Conservation (phyloP, 2,797 vertebrate genomes). For the Luscinia luscinia region DNA sequence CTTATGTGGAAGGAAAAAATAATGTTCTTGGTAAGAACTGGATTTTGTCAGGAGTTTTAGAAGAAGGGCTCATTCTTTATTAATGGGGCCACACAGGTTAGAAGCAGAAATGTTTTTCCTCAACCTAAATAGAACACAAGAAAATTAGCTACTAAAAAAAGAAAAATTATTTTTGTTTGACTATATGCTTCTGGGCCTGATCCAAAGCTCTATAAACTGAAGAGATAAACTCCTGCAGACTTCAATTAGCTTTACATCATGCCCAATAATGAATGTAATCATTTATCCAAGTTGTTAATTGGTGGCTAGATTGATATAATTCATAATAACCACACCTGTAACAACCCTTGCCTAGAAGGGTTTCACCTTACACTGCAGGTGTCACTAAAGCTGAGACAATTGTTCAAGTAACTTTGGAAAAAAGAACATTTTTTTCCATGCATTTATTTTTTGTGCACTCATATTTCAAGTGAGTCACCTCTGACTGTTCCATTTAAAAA, state of each 20-base stretch:
- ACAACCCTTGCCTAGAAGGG: neutral
- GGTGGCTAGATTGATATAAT: neutral
- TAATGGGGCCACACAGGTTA: neutral
- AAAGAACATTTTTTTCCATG: neutral
- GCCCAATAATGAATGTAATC: neutral
- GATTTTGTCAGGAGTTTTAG: neutral
- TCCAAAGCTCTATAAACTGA: neutral
- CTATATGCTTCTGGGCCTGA: neutral
- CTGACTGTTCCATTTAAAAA: neutral
- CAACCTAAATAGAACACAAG: neutral
- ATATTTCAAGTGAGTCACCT: neutral
- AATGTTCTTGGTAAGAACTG: neutral
- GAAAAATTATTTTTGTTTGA: neutral
- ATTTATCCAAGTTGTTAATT: slow-evolving; percentile 23
- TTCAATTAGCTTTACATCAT: neutral
- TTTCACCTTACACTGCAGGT: neutral
- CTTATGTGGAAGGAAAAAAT: neutral
- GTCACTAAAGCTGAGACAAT: neutral
- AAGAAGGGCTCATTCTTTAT: neutral
- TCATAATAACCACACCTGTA: neutral
- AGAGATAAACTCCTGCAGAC: neutral
- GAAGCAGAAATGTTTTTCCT: neutral
- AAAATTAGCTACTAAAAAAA: neutral
- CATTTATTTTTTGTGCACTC: neutral
- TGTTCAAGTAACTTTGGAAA: neutral